Evolutionary conservation across 2,888 invertebrate genomes (phyloP), one percentile per base, ranked within the genome.

Genomic region (Cacoxenus indagator): DNA sequence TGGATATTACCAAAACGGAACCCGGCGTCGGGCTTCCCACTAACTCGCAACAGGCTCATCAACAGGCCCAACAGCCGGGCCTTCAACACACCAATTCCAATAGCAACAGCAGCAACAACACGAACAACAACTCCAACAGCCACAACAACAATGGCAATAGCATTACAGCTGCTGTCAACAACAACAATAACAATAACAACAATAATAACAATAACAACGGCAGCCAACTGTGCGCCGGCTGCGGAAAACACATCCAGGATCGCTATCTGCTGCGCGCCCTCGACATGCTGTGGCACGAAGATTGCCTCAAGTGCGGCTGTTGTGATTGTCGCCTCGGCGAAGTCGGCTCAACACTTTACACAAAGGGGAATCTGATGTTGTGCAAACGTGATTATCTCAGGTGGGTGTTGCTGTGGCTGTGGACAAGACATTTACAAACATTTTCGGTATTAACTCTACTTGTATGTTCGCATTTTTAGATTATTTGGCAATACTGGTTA

Each of bases 241-340:
- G 98, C 89, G 95, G 95, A 86, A 97, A 97, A 89, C 93, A 94
- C 84, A 98, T 98, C 86, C 95, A 95, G 45, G 98, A 97, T 88
- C 92, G 96, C 81, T 97, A 92, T 88, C 91, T 97, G 76, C 91
- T 98, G 84, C 96, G 96, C 88, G 97, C 98, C 1, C 89, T 98
- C 84, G 97, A 98, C 88, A 92, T 96, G 89, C 93, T 94, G 85
- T 98, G 98, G 98, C 98, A 98, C 88, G 98, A 98, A 88, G 98
- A 98, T 90, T 98, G 98, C 88, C 92, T 98, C 72, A 98, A 98
- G 89, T 97, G 97, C 87, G 96, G 96, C 79, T 98, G 98, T 90
- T 98, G 98, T 89, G 97, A 98, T 89, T 98, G 98, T 87, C 92
- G 98, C 67, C 92, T 98, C 69, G 98, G 98, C 22, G 98, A 98